These are phyloP conservation scores for Diabrotica balteata DNA, from an alignment of 2,888 invertebrate species.

Conservation along the genomic window DNA sequence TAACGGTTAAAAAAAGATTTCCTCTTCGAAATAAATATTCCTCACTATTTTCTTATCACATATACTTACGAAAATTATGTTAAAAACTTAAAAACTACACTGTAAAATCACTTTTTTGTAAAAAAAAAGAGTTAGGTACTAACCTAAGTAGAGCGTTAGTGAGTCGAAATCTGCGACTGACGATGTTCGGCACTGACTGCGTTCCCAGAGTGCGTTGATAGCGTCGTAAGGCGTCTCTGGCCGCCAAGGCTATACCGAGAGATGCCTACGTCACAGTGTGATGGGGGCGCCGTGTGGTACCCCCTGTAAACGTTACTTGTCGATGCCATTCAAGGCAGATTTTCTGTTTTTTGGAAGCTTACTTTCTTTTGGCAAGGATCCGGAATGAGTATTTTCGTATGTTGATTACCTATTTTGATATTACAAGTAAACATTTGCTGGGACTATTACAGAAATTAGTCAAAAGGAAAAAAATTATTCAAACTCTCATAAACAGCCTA, in stretches of 20 bases:
- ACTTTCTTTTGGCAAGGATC: conserved; percentile 8
- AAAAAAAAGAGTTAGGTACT: conserved; percentile 43
- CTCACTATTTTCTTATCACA: conserved; percentile 10
- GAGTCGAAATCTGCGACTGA: conserved; percentile 60
- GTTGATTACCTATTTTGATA: no score
- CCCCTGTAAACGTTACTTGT: conserved; percentile 12
- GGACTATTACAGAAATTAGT: no score
- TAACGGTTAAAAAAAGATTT: conserved; percentile 7
- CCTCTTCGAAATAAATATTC: not conserved
- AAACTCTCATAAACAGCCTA: no score
- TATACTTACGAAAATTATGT: conserved; percentile 34
- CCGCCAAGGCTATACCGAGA: conserved; percentile 38
- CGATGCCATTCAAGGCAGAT: conserved; percentile 39
- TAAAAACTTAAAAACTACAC: conserved; percentile 21
- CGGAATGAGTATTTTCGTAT: no score
- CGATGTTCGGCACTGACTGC: conserved; percentile 61
- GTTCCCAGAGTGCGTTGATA: conserved; percentile 48
- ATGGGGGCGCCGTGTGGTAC: conserved; percentile 40
- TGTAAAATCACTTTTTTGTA: conserved; percentile 20
- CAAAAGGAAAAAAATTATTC: no score
- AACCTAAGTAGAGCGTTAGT: conserved; percentile 55
- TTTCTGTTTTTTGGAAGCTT: conserved; percentile 23
- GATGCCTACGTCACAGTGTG: conserved; percentile 43
- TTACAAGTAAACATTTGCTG: no score
- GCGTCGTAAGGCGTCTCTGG: conserved; percentile 49